These are phyloP conservation scores for Xiphophorus hellerii DNA, from an alignment of 2,113 vertebrate genomes.

Conservation along the genomic window DNA sequence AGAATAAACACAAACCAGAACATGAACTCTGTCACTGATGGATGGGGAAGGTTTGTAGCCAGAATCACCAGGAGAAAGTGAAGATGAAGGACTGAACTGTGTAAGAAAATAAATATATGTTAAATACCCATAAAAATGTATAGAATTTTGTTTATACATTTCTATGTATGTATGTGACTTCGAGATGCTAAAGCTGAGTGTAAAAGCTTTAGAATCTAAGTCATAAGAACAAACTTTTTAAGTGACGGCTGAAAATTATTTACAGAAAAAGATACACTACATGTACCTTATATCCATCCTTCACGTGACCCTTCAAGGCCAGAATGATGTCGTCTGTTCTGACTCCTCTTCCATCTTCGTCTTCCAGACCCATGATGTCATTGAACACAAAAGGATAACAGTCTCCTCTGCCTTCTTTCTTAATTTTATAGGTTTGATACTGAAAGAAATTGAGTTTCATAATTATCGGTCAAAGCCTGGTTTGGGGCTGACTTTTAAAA, in stretches of 20 bases:
- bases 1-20: slow-evolving; percentile 35
- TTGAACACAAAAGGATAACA: slow-evolving; percentile 27
- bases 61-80: not conserved
- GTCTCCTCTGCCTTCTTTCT: not conserved
- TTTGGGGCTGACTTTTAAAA: too few relatives aligned
- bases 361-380: slow-evolving; percentile 38
- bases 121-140: not conserved
- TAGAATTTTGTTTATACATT: too few relatives aligned
- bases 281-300: slow-evolving; percentile 40
- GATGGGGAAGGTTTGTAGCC: slow-evolving; percentile 11
- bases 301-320: slow-evolving; percentile 41
- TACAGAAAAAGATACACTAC: too few relatives aligned
- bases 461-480: too few relatives aligned
- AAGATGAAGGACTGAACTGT: slow-evolving; percentile 27
- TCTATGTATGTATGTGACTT: too few relatives aligned
- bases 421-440: slow-evolving; percentile 38
- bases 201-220: too few relatives aligned
- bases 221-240: too few relatives aligned
- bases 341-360: not conserved
- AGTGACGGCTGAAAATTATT: too few relatives aligned
- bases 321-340: slow-evolving; percentile 30
- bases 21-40: slow-evolving; percentile 24
- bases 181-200: too few relatives aligned
- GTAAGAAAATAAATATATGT: not conserved
- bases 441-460: slow-evolving; percentile 1